phyloP scores from a whole-genome alignment of 2,888 invertebrate species.

The Standfussiana lucernea region DNA sequence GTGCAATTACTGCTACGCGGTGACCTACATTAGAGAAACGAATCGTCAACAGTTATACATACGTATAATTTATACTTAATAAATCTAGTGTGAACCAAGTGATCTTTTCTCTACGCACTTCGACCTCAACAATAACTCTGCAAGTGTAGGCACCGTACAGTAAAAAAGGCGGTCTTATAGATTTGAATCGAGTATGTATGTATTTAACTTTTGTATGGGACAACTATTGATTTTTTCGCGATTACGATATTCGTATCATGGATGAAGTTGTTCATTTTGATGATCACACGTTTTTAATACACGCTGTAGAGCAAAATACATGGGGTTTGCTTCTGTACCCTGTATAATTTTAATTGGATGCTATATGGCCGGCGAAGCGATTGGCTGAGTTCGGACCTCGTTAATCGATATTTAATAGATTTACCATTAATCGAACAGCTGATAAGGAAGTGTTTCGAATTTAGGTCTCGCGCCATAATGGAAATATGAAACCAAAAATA shows the following conservation, averaged over 20 bases:
- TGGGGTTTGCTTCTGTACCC: neutral
- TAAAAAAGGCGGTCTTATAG: too few species aligned
- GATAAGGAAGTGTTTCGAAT: conserved; percentile 72
- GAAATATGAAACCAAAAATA: conserved; percentile 32
- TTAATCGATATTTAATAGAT: conserved; percentile 78
- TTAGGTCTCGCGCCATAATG: conserved; percentile 60
- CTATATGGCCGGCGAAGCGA: conserved; percentile 66
- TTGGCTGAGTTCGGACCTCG: conserved; percentile 57
- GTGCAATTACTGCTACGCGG: too few species aligned
- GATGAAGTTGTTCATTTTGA: neutral
- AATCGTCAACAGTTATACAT: too few species aligned
- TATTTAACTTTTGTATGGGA: too few species aligned
- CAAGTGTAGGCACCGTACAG: too few species aligned
- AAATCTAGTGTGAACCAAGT: too few species aligned
- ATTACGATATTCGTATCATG: neutral
- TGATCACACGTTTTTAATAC: neutral
- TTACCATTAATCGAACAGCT: conserved; percentile 68
- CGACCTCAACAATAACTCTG: too few species aligned
- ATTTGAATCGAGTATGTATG: too few species aligned
- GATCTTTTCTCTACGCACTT: too few species aligned
- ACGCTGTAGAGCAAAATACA: neutral
- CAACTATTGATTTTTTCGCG: neutral
- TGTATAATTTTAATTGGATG: conserved; percentile 65
- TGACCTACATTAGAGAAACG: too few species aligned
- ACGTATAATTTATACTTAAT: too few species aligned